Percentiles rank a stretch among this genome's conserved stretches.
Conservation (phyloP, 2,797 vertebrate species). For the Sebastes goodei region DNA sequence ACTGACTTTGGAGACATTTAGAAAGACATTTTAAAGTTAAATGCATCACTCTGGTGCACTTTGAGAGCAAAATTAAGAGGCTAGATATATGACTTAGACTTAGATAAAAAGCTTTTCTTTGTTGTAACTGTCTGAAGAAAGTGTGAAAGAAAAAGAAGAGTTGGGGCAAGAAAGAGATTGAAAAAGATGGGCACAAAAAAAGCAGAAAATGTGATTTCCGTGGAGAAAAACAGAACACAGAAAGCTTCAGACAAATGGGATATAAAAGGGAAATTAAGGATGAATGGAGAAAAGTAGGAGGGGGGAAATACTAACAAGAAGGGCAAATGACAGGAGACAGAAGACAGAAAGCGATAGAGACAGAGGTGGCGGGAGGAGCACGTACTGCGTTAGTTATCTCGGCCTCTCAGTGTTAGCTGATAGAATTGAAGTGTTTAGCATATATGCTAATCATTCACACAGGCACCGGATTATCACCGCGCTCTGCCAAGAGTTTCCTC, state of each 20-base stretch:
- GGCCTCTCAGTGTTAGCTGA: conserved; percentile 86
- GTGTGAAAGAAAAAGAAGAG: not conserved
- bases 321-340: conserved; percentile 13
- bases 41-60: too few relatives aligned
- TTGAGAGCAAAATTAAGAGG: too few relatives aligned
- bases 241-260: not conserved
- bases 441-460: conserved; percentile 79
- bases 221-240: not conserved
- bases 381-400: conserved; percentile 68
- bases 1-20: too few relatives aligned
- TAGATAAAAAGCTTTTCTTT: not conserved
- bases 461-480: conserved; percentile 68
- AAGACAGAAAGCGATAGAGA: conserved; percentile 22
- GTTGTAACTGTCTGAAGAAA: not conserved
- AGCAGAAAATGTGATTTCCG: not conserved
- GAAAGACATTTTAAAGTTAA: too few relatives aligned
- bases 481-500: conserved; percentile 66
- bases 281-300: not conserved
- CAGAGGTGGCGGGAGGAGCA: conserved; percentile 36
- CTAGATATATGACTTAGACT: too few relatives aligned
- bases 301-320: not conserved
- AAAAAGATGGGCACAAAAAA: not conserved
- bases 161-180: not conserved
- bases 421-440: conserved; percentile 94
- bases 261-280: not conserved